These are phyloP conservation scores for Anhinga anhinga DNA, from an alignment of 2,113 vertebrate species.

Conservation along the genomic window DNA sequence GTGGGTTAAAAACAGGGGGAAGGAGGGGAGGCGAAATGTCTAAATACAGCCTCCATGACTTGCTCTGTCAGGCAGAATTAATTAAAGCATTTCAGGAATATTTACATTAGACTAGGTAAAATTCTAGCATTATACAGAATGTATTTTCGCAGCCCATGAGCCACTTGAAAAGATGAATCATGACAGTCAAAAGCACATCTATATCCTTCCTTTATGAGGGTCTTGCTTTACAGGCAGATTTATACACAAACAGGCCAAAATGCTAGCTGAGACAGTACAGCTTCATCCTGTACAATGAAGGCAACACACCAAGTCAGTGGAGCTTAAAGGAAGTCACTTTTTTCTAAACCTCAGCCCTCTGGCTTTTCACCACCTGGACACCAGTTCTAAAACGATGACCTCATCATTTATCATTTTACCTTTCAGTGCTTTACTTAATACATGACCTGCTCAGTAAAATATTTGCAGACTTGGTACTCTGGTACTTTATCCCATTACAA, in stretches of 20 bases:
- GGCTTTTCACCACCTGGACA: constrained; percentile 66
- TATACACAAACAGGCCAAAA: background rate
- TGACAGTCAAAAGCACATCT: background rate
- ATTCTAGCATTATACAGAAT: background rate
- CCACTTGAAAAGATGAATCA: background rate
- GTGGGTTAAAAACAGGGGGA: background rate
- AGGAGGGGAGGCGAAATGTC: background rate
- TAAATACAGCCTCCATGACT: background rate
- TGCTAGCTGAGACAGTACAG: accelerated
- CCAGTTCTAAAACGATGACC: constrained; percentile 50
- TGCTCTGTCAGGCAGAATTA: background rate
- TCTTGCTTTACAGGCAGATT: background rate
- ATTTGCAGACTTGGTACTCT: constrained; percentile 68
- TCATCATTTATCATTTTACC: constrained; percentile 75
- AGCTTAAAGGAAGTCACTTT: constrained; percentile 40
- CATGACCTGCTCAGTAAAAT: constrained; percentile 72
- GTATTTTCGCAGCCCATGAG: background rate
- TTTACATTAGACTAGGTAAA: background rate
- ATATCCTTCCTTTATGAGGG: background rate
- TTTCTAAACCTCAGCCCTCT: constrained; percentile 19
- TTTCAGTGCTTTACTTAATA: constrained; percentile 70
- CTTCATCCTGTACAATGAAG: background rate
- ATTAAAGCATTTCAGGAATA: background rate
- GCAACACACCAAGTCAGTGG: background rate
- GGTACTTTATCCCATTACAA: constrained; percentile 70